Base-by-base conservation (phyloP, 23 tunicate genomes). In the Clavelina lepadiformis region DNA sequence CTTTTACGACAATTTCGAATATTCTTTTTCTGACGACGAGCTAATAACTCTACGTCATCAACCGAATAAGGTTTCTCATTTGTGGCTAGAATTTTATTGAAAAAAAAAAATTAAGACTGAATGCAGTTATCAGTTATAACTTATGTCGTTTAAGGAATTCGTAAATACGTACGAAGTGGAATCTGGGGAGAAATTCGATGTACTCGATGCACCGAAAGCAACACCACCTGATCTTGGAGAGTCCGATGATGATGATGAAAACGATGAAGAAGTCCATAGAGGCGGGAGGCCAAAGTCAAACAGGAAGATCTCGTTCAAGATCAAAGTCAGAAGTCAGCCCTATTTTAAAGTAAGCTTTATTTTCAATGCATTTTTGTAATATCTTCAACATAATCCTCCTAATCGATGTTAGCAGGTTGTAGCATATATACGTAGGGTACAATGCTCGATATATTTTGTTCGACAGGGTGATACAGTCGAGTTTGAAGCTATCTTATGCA, bases 51-150 rank as follows among this genome's bases (percentile, higher is more conserved):
- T 80, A 33, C 62, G 87, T n/a, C 87, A 80, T 62, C 67, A 65
- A 53, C 87, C 87, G 27, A 79, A 55, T 19, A 63, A 80, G 65
- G 87, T 80, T n/a, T n/a, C 3, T 68, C n/a, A n/a, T n/a, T n/a
- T n/a, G n/a, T n/a, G n/a, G n/a, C n/a, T n/a, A 11, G 18, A 11
- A 13, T 18, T 11, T 44, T 44, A 44, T 46, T 0, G 0, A 46
- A 46, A 20, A n/a, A n/a, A n/a, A n/a, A n/a, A n/a, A 15, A 45
- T 13, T 13, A 18, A 13, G 15, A 13, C 18, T 18, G 50, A 45
- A 45, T 45, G 18, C 18, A 18, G 18, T 13, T 45, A 13, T 18
- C 50, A 45, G 18, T 45, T 45, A n/a, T n/a, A n/a, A n/a, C n/a
- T n/a, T n/a, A n/a, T n/a, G n/a, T n/a, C n/a, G n/a, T n/a, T n/a